These are phyloP conservation scores for Lutraria rhynchaena DNA, from an alignment of 1,140 invertebrate species.

Conservation along the genomic window DNA sequence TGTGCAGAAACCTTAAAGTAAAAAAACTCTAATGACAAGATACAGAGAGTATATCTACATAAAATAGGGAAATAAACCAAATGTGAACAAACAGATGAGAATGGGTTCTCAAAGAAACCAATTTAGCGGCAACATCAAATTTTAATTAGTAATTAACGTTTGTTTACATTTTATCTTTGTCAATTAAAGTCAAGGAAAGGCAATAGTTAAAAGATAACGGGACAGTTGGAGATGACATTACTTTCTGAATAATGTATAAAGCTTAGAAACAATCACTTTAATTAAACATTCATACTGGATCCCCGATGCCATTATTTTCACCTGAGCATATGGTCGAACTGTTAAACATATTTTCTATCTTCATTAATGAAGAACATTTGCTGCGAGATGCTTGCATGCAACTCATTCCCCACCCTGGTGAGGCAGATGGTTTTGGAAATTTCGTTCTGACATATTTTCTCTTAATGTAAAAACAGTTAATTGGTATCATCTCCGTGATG, in stretches of 20 bases:
- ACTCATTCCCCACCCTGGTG: not conserved
- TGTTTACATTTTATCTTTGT: slow-evolving; percentile 47
- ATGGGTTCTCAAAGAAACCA: slow-evolving; percentile 41
- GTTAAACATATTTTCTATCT: slow-evolving; percentile 42
- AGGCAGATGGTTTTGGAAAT: slow-evolving; percentile 21
- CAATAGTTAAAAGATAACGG: slow-evolving; percentile 31
- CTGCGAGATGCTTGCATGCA: slow-evolving; percentile 13
- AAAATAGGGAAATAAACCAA: slow-evolving; percentile 40
- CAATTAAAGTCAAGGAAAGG: slow-evolving; percentile 41
- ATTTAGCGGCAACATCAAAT: slow-evolving; percentile 48
- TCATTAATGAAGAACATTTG: slow-evolving; percentile 14
- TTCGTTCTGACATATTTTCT: slow-evolving; percentile 23
- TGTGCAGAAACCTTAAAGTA: not conserved
- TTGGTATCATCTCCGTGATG: not conserved
- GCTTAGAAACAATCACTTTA: slow-evolving; percentile 23
- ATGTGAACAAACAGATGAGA: slow-evolving; percentile 31
- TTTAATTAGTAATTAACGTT: slow-evolving; percentile 46
- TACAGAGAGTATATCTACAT: not conserved
- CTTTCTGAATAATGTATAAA: slow-evolving; percentile 28
- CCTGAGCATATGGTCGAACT: slow-evolving; percentile 46
- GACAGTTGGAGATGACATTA: slow-evolving; percentile 9
- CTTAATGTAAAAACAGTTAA: slow-evolving; percentile 27
- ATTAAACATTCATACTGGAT: slow-evolving; percentile 28
- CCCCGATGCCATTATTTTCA: not conserved
- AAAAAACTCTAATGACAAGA: not conserved